phyloP scores from a whole-genome alignment of 2,113 vertebrate genomes.

The Sphyrna mokarran region DNA sequence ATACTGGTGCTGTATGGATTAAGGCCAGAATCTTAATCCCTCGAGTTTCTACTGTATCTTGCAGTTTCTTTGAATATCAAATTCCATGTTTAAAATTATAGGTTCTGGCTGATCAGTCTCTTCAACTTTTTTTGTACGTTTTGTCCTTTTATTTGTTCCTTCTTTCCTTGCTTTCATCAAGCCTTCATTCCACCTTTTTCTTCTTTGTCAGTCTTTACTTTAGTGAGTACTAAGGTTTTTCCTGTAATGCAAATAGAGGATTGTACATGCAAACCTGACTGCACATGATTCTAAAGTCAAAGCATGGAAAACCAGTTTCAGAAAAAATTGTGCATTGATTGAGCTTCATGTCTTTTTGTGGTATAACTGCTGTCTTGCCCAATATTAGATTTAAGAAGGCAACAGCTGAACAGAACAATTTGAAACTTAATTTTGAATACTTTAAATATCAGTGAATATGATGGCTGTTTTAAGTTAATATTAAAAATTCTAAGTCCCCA shows the following conservation, averaged over 20 bases:
- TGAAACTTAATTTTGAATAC: background rate
- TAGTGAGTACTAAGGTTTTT: background rate
- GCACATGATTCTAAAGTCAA: background rate
- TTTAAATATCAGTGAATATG: background rate
- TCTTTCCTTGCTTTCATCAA: background rate
- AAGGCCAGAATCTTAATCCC: slow-evolving; percentile 4
- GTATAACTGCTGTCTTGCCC: background rate
- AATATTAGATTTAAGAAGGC: background rate
- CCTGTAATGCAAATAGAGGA: background rate
- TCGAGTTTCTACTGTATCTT: background rate
- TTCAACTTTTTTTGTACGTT: background rate
- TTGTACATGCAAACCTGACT: background rate
- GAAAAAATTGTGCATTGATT: background rate
- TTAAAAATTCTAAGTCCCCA: no score
- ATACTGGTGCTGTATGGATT: background rate
- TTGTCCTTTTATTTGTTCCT: background rate
- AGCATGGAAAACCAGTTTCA: background rate
- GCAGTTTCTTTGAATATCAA: background rate
- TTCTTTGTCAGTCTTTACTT: background rate
- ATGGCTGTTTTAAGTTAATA: no score
- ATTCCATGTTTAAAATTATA: background rate
- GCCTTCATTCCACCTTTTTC: background rate
- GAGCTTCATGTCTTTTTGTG: background rate
- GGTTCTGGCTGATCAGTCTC: background rate
- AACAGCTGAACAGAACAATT: background rate